These are phyloP conservation scores for Ia io DNA, from an alignment of 2,113 vertebrate species.

Conservation along the genomic window DNA sequence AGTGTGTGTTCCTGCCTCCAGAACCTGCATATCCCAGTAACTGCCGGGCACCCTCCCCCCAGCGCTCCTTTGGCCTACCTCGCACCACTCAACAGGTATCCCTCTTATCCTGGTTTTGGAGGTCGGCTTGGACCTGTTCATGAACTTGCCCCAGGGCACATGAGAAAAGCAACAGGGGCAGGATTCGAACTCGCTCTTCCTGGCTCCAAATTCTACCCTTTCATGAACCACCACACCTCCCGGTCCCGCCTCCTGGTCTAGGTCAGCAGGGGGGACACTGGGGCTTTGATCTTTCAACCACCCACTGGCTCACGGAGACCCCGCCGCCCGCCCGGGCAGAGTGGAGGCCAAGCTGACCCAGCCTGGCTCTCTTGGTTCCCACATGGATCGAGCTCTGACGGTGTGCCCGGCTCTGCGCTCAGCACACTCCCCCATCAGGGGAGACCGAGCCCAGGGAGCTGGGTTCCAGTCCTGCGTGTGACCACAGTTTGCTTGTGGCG, in stretches of 20 bases:
- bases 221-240: accelerated
- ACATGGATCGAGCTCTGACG: neutral
- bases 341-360: neutral
- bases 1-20: accelerated
- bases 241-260: neutral
- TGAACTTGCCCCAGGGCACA: neutral
- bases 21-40: accelerated
- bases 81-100: neutral
- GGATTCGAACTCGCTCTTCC: neutral
- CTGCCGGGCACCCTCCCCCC: accelerated
- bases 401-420: accelerated
- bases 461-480: neutral
- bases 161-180: neutral
- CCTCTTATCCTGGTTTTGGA: neutral
- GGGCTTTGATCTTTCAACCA: neutral
- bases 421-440: neutral
- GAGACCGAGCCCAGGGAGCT: neutral
- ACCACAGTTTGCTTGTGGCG: neutral
- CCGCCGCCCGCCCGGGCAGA: neutral
- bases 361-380: neutral
- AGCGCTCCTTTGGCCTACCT: accelerated
- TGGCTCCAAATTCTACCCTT: neutral
- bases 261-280: neutral
- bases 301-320: accelerated
- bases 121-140: neutral